Evolutionary conservation across 1,140 invertebrate genomes (phyloP), one percentile per base, ranked within the genome.

Genomic region (Caerostris extrusa): DNA sequence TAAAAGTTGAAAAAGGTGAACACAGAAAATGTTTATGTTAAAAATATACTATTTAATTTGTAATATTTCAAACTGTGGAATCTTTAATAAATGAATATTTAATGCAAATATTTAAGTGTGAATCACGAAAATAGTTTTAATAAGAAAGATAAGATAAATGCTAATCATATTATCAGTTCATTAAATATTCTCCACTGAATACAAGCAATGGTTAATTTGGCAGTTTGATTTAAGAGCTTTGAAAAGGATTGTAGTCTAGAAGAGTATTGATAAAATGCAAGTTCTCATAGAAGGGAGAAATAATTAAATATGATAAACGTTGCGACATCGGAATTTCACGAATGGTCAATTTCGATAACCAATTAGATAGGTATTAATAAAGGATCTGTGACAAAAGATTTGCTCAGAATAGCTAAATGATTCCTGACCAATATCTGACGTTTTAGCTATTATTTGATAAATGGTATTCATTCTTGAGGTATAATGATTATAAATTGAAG

Each of bases 321-420:
- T 6, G 3, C 50, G 14, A 19, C 8, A 53, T 17, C 69, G 14
- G 50, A 14, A 69, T 34, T 89, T 89, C 50, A 69, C 61, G 61
- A 89, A 57, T 71, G 87, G 87, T 69, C 60, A 89, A 8, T 7
- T 69, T 89, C 34, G 87, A 89, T 89, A 89, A 89, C 87, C 87
- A 89, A 89, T 89, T 69, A 89, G 60, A 83, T 12, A 17, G 64
- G 14, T n/a, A 89, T 89, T 89, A 89, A 89, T 89, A 89, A 89
- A 56, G 61, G 50, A 55, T 89, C 71, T n/a, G 34, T 14, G 17
- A 89, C 64, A 69, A 89, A 89, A 67, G 64, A 89, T 87, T 7
- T 50, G 50, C 53, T 64, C 14, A 53, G 85, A 87, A 83, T 83
- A 58, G 82, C 56, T 83, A 57, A 83, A 83, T 83, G 55, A 57